phyloP scores from a whole-genome alignment of 2,888 invertebrate species.

The Malacosoma neustria region DNA sequence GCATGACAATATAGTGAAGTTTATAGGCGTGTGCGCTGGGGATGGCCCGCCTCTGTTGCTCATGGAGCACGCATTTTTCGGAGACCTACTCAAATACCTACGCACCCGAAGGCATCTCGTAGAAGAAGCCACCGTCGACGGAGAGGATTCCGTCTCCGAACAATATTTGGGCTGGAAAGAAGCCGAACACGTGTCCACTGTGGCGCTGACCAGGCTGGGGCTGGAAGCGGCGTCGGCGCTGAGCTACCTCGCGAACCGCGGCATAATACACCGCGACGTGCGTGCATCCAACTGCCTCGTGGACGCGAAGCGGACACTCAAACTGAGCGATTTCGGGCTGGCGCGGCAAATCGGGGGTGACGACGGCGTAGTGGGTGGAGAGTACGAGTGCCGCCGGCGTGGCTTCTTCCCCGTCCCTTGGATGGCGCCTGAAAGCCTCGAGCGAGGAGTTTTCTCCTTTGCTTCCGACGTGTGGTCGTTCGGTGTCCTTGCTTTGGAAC shows the following conservation, averaged over 20 bases:
- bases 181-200: slow-evolving; percentile 28
- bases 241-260: slow-evolving; percentile 81
- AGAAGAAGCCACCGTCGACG: slow-evolving; percentile 52
- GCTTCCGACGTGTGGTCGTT: slow-evolving; percentile 88
- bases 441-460: slow-evolving; percentile 82
- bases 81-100: slow-evolving; percentile 89
- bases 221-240: slow-evolving; percentile 33
- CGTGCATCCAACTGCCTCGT: slow-evolving; percentile 86
- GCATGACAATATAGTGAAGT: slow-evolving; percentile 87
- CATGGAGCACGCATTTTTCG: slow-evolving; percentile 94
- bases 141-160: slow-evolving; percentile 75
- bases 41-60: slow-evolving; percentile 88
- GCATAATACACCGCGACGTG: slow-evolving; percentile 91
- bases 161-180: slow-evolving; percentile 54
- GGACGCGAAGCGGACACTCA: slow-evolving; percentile 81
- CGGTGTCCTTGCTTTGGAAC: slow-evolving; percentile 88
- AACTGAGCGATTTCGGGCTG: slow-evolving; percentile 92
- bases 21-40: slow-evolving; percentile 85
- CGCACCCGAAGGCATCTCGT: slow-evolving; percentile 81
- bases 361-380: slow-evolving; percentile 79
- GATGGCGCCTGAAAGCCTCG: slow-evolving; percentile 93
- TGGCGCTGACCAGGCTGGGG: slow-evolving; percentile 35
- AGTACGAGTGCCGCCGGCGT: slow-evolving; percentile 87
- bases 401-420: slow-evolving; percentile 89
- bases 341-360: slow-evolving; percentile 85